phyloP scores from a whole-genome alignment of 2,797 vertebrate species.

The Argya squamiceps region DNA sequence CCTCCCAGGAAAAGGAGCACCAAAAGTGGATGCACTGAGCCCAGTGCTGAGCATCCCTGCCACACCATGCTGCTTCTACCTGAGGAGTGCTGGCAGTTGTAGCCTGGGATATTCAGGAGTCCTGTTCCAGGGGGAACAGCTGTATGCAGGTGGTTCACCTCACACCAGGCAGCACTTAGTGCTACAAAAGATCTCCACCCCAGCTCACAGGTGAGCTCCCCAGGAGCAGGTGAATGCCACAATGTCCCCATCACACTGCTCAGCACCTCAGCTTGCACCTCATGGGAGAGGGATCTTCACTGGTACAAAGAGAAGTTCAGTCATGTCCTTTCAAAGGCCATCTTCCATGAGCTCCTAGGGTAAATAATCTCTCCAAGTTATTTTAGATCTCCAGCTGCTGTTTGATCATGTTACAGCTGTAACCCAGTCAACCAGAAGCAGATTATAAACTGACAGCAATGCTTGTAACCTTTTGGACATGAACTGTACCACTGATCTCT shows the following conservation, averaged over 20 bases:
- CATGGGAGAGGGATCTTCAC: background rate
- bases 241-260: background rate
- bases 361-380: background rate
- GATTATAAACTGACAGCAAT: constrained; percentile 24
- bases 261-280: background rate
- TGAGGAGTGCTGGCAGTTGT: rapidly evolving
- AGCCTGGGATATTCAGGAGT: background rate
- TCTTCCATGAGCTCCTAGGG: background rate
- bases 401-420: constrained; percentile 55
- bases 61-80: background rate
- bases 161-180: background rate
- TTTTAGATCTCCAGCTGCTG: constrained; percentile 47
- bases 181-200: background rate
- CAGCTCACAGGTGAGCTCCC: rapidly evolving
- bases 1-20: background rate
- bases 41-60: background rate
- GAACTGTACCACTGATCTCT: background rate
- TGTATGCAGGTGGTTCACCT: background rate
- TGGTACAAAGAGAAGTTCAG: background rate
- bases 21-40: background rate
- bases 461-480: background rate
- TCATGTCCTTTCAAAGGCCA: background rate
- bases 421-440: constrained; percentile 50
- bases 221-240: background rate
- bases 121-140: background rate